Conservation (phyloP, 2,888 invertebrate genomes). For the Euclidia mi region DNA sequence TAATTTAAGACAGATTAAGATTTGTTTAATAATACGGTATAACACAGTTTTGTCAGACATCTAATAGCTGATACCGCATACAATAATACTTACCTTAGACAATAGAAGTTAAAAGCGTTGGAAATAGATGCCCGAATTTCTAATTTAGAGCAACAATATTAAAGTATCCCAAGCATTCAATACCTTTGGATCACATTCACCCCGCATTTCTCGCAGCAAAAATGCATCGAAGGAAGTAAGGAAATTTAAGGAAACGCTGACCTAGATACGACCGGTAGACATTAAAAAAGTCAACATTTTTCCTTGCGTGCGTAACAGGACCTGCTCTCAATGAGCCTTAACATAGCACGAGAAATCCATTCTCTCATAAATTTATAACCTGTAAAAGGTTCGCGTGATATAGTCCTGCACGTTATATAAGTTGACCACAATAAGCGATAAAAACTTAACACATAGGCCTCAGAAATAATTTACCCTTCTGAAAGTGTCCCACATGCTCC, state of each 20-base stretch:
- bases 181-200: conserved; percentile 24
- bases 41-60: too few species aligned
- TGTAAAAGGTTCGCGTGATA: conserved; percentile 67
- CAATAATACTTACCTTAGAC: too few species aligned
- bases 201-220: conserved; percentile 19
- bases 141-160: conserved; percentile 12
- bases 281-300: conserved; percentile 47
- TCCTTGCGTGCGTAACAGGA: conserved; percentile 66
- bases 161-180: conserved; percentile 22
- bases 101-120: too few species aligned
- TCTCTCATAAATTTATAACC: conserved; percentile 67
- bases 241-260: conserved; percentile 55
- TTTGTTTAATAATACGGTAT: too few species aligned
- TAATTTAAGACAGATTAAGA: too few species aligned
- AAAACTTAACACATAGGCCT: conserved; percentile 58
- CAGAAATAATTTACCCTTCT: conserved; percentile 57
- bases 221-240: conserved; percentile 55
- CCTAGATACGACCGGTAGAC: conserved; percentile 56
- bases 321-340: conserved; percentile 56
- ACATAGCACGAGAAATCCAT: conserved; percentile 46
- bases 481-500: conserved; percentile 55
- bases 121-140: neutral
- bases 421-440: conserved; percentile 65
- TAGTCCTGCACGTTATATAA: conserved; percentile 67
- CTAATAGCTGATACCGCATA: too few species aligned